A percentile compares a stretch with the other conserved stretches of the same genome.
phyloP scores from a whole-genome alignment of 2,113 vertebrate species.

The Apodemus speciosus region DNA sequence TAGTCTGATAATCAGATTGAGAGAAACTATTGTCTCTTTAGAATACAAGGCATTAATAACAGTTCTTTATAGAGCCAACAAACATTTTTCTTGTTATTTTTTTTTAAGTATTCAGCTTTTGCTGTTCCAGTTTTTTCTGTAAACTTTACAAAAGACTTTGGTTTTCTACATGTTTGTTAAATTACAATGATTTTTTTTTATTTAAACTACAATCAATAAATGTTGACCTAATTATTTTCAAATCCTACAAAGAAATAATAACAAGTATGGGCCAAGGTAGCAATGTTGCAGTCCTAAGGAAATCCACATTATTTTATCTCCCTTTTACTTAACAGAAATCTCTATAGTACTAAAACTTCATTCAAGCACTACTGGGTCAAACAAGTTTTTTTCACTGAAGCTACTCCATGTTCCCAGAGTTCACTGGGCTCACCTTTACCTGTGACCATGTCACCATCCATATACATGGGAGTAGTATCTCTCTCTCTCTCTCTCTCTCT shows the following conservation, averaged over 20 bases:
- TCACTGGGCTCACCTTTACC: too few relatives aligned
- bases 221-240: not conserved
- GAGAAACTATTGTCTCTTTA: not conserved
- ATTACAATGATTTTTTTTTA: not conserved
- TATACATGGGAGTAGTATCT: too few relatives aligned
- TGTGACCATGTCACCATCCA: too few relatives aligned
- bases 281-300: not conserved
- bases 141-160: conserved; percentile 39
- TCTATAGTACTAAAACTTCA: not conserved
- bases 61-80: not conserved
- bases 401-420: not conserved
- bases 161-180: not conserved
- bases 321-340: not conserved
- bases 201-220: conserved; percentile 23
- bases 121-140: not conserved
- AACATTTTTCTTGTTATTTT: not conserved
- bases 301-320: not conserved
- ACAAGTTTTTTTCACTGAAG: not conserved
- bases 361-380: not conserved
- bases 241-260: not conserved
- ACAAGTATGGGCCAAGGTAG: not conserved
- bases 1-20: not conserved
- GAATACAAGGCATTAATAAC: not conserved
- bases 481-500: too few relatives aligned
- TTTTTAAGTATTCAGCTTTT: not conserved